Conservation (phyloP, 37 sponge, comb jelly and placozoan species). For the Aplysina aerophoba region DNA sequence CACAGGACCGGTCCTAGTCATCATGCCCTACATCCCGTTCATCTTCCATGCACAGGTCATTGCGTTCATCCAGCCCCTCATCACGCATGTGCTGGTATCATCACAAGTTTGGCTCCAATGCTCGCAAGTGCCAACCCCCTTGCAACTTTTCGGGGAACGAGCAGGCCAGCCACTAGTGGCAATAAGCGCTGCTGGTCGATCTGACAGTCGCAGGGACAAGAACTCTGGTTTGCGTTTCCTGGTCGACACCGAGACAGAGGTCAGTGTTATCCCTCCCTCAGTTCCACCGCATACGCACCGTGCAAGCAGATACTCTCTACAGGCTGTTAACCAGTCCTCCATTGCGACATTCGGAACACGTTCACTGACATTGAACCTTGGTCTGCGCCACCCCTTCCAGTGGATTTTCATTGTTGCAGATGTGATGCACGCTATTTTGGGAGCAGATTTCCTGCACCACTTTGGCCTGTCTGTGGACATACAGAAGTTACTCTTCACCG, state of each 20-base stretch:
- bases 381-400: conserved; percentile 46
- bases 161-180: conserved; percentile 6
- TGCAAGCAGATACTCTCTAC: background rate
- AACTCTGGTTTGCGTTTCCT: background rate
- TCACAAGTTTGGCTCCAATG: background rate
- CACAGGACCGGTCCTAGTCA: too few relatives aligned
- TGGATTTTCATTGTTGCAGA: conserved; percentile 83
- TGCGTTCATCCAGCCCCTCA: background rate
- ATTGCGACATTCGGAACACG: background rate
- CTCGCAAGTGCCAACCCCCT: conserved; percentile 1
- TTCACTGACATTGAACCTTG: too few relatives aligned
- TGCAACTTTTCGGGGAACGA: background rate
- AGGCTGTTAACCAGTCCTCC: background rate
- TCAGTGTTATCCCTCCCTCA: conserved; percentile 7
- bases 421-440: conserved; percentile 61
- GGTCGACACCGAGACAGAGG: conserved; percentile 10
- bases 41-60: background rate
- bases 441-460: conserved; percentile 69
- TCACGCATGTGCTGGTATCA: background rate
- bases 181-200: background rate
- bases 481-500: conserved; percentile 28
- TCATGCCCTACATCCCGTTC: background rate
- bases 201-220: background rate
- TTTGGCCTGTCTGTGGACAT: conserved; percentile 69
- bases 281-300: too few relatives aligned